These are phyloP conservation scores for Deroplatys truncata DNA, from an alignment of 2,888 invertebrate species.

Conservation along the genomic window DNA sequence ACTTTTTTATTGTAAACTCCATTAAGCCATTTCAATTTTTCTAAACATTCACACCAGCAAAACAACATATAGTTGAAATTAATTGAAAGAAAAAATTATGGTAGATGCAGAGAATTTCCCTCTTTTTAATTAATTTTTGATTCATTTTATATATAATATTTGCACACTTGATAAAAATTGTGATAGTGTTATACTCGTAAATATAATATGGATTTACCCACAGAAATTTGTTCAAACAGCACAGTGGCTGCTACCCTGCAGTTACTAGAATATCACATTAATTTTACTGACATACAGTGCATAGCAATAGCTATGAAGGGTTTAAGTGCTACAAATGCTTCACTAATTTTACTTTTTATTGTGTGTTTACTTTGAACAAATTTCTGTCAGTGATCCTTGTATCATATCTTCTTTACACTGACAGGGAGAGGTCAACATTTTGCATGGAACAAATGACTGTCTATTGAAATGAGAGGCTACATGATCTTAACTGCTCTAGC, in stretches of 20 bases:
- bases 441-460: not conserved
- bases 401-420: not conserved
- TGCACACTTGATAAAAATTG: constrained; percentile 8
- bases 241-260: not conserved
- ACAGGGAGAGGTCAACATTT: not conserved
- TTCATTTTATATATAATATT: not conserved
- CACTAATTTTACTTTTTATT: not conserved
- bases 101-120: not conserved
- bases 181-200: constrained; percentile 3
- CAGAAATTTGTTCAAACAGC: not conserved
- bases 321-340: not conserved
- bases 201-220: not conserved
- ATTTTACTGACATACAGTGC: not conserved
- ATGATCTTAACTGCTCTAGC: not conserved
- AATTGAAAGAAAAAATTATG: not conserved
- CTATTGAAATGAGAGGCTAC: not conserved
- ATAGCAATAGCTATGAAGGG: not conserved
- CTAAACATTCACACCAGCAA: not conserved
- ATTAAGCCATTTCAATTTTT: not conserved
- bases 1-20: not conserved
- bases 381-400: not conserved
- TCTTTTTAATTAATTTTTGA: not conserved
- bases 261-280: not conserved
- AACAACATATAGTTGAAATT: not conserved
- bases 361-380: not conserved